Base-by-base conservation (phyloP, 2,797 vertebrate genomes). In the Geotria australis region DNA sequence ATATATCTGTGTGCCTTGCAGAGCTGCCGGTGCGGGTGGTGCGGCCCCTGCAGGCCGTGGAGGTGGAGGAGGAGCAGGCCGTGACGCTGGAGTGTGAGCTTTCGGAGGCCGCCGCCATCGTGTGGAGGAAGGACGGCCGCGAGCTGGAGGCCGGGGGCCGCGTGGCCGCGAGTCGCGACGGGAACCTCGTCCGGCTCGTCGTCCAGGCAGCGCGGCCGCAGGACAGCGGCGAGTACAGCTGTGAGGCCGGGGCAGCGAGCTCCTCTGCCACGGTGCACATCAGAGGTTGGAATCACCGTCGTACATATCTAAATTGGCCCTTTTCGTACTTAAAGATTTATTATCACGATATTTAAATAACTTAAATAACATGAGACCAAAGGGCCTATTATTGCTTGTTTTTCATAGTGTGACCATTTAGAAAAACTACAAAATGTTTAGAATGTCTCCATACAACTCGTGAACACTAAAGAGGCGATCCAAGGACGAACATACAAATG, bases 161-260 rank as follows among this genome's bases (percentile, higher is more conserved):
- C 24, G 4, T 38, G 24, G 24, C 24, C 24, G 24, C 24, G 24
- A 5, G 24, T 5, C 4, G 24, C 11, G 63, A 60, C 10, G 75
- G 67, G 24, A 53, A 61, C 0, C 62, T 66, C 0, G 65, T 73
- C 46, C 71, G 67, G 61, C 61, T 64, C 60, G 57, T 74, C 56
- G 67, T 78, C 65, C 67, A 72, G 65, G 70, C 72, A 57, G 69
- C 68, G 57, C 72, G 73, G 62, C 76, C 65, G 66, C 73, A 62
- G 1, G 77, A 81, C 15, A 67, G 68, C 46, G 77, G 76, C 62
- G 74, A 78, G 57, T 81, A 78, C 62, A 71, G 58, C 56, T 80
- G 78, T 46, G 74, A 77, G 63, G 70, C 67, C 2, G 71, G 67
- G 49, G 71, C 63, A 24, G 75, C 78, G 47, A 83, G 67, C 60